Conservation (phyloP, 2,888 invertebrate species). For the Nipponacmea schrenckii region DNA sequence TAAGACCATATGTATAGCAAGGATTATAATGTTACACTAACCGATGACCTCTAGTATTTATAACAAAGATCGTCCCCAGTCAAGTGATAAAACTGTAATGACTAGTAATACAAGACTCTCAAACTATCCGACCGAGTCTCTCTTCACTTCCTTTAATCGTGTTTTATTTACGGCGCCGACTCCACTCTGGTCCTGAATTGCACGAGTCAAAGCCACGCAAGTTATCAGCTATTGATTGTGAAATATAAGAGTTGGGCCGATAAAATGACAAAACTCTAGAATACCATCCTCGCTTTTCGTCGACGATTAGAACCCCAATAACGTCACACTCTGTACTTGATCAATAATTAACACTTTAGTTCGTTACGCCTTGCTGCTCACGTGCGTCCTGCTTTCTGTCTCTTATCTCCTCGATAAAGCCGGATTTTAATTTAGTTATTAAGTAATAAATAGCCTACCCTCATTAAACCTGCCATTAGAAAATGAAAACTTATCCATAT, state of each 20-base stretch:
- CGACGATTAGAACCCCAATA: not conserved
- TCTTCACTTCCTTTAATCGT: slow-evolving; percentile 4
- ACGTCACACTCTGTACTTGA: not conserved
- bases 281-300: slow-evolving; percentile 7
- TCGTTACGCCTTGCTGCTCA: slow-evolving; percentile 2
- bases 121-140: not conserved
- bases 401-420: not conserved
- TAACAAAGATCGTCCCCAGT: not conserved
- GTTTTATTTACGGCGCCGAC: slow-evolving; percentile 7
- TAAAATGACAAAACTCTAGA: slow-evolving; percentile 1
- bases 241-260: slow-evolving; percentile 2
- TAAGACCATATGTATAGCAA: no score
- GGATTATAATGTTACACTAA: no score
- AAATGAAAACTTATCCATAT: not conserved
- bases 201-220: slow-evolving; percentile 8
- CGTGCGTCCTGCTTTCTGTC: not conserved
- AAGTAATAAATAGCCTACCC: not conserved
- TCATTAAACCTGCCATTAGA: no score
- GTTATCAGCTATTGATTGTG: slow-evolving; percentile 4
- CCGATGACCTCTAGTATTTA: no score
- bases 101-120: not conserved
- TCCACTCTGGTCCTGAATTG: slow-evolving; percentile 5
- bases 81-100: slow-evolving; percentile 6
- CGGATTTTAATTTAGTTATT: slow-evolving; percentile 6
- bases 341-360: slow-evolving; percentile 1